Conservation (phyloP, 2,113 vertebrate genomes). For the Ammodytes dubius region DNA sequence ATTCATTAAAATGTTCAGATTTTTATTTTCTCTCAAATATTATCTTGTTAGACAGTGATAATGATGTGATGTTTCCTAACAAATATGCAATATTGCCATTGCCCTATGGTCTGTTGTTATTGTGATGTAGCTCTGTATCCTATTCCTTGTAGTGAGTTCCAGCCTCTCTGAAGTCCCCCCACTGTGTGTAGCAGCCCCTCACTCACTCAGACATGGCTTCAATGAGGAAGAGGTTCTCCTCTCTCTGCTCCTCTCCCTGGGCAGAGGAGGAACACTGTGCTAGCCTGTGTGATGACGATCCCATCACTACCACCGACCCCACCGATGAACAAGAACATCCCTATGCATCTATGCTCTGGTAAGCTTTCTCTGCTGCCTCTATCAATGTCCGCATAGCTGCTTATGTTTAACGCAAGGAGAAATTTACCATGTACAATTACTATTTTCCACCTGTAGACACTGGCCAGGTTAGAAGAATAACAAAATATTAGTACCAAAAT, state of each 20-base stretch:
- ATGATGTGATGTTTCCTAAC: background rate
- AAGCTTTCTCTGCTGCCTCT: background rate
- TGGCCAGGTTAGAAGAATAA: no score
- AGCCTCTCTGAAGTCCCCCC: background rate
- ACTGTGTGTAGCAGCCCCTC: background rate
- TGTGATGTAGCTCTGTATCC: no score
- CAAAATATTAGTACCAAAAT: no score
- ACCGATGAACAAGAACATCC: conserved; percentile 40
- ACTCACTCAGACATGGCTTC: conserved; percentile 3
- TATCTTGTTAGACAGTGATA: no score
- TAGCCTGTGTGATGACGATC: background rate
- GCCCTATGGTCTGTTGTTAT: background rate
- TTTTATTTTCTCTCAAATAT: background rate
- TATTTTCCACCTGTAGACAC: no score
- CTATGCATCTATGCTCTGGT: conserved; percentile 56
- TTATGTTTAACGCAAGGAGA: no score
- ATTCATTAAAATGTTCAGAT: background rate
- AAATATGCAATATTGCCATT: background rate
- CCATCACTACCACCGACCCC: background rate
- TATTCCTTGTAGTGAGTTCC: background rate
- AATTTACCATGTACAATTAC: no score
- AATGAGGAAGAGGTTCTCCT: conserved; percentile 54
- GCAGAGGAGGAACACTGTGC: conserved; percentile 35
- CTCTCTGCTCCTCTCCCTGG: conserved; percentile 39
- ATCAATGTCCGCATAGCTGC: background rate